Percentiles rank a stretch among this genome's conserved stretches.
phyloP scores from a whole-genome alignment of 2,797 vertebrate genomes.

The Chloroceryle amazona region DNA sequence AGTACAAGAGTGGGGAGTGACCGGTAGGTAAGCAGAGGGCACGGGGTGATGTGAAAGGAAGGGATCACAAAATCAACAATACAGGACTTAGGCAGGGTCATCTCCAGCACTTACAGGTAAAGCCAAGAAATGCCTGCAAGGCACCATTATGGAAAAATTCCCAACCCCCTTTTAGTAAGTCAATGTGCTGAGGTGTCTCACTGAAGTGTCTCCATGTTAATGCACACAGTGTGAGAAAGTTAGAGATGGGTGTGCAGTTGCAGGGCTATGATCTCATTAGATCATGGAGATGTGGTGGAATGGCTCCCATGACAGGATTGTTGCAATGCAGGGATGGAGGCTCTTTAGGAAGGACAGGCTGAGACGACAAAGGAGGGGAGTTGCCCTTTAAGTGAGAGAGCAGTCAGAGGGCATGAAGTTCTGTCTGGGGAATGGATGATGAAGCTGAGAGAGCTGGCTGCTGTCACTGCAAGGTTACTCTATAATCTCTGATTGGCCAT shows the following conservation, averaged over 20 bases:
- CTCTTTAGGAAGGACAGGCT: not conserved
- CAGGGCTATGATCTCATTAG: not conserved
- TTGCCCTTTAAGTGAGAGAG: too few species aligned
- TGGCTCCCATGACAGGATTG: not conserved
- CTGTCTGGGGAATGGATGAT: not conserved
- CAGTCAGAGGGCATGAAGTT: not conserved
- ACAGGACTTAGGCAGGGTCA: accelerated
- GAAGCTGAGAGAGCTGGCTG: not conserved
- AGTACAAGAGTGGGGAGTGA: not conserved
- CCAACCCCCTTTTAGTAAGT: not conserved
- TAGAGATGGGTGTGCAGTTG: not conserved
- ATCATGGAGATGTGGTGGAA: not conserved
- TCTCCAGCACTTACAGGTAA: not conserved
- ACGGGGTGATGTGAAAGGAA: not conserved
- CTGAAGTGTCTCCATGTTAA: not conserved
- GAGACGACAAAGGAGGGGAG: too few species aligned
- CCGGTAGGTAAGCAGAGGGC: not conserved
- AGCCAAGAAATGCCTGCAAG: not conserved
- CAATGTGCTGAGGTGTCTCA: not conserved
- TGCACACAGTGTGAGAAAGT: not conserved
- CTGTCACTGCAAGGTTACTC: not conserved
- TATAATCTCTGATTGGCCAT: not conserved
- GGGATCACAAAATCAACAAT: not conserved
- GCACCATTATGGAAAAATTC: not conserved
- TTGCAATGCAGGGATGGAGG: not conserved